Evolutionary conservation across 1,140 invertebrate species (phyloP), one percentile per base, ranked within the genome.

Genomic region (Helicoverpa zea): DNA sequence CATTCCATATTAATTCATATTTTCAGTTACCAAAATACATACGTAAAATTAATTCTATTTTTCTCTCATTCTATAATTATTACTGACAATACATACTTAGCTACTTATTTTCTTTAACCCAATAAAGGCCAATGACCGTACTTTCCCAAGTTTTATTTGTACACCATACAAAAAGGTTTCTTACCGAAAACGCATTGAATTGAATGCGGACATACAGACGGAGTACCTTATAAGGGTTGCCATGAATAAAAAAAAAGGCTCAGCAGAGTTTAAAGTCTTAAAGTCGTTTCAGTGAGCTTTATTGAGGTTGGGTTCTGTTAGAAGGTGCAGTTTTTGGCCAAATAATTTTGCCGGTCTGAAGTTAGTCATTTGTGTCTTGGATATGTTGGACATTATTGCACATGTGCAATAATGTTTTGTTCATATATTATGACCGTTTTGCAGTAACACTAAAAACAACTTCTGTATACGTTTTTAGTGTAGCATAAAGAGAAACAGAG

Each of bases 101-200:
- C n/a, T n/a, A 12, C 14, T 9, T 66, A 49, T 10, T n/a, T 29
- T 49, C 3, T 35, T 59, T 59, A 23, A 30, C 58, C 58, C 58
- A 11, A 61, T 61, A 61, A 61, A 14, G 23, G 23, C 11, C 58
- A 61, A 30, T 13, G 23, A 61, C 43, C 43, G 43, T 49, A 68
- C 43, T 68, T 72, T 30, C 49, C 49, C 68, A 72, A 73, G n/a
- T 5, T 29, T 30, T 18, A 43, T 30, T 68, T 70, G 64, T 52
- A 14, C 10, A 68, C 64, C 13, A 18, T 79, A 79, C 63, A 70
- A 63, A 77, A 29, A 18, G 11, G 4, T 49, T 51, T 68, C 61
- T 79, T 64, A 16, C 75, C 70, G 18, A 85, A 91, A 90, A 87
- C 82, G 73, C 85, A 88, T 91, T 89, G 83, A 87, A 91, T 90